A percentile compares a stretch with the other conserved stretches of the same genome.
Conservation (phyloP, 2,797 vertebrate species). For the Tenualosa ilisha region DNA sequence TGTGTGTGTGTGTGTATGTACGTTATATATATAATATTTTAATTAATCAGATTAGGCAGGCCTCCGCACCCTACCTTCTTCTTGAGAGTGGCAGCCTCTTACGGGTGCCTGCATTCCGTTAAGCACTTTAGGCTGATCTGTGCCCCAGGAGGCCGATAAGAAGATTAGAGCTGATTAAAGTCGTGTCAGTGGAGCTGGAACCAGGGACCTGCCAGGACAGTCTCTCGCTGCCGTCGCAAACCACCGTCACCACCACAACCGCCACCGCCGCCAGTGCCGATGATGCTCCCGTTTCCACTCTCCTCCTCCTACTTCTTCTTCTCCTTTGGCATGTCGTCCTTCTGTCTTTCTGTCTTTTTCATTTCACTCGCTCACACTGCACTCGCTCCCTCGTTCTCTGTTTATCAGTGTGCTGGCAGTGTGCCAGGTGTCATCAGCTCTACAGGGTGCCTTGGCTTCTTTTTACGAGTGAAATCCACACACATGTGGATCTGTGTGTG, state of each 20-base stretch:
- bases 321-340: slow-evolving; percentile 30
- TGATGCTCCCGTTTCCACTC: slow-evolving; percentile 57
- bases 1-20: slow-evolving; percentile 15
- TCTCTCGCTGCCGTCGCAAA: slow-evolving; percentile 30
- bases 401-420: slow-evolving; percentile 71
- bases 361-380: slow-evolving; percentile 55
- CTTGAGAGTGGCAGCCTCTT: slow-evolving; percentile 72
- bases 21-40: slow-evolving; percentile 61
- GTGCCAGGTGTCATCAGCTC: slow-evolving; percentile 71
- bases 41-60: slow-evolving; percentile 69
- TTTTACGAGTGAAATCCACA: slow-evolving; percentile 53
- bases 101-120: slow-evolving; percentile 69
- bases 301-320: neutral
- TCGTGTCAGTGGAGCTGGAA: slow-evolving; percentile 80
- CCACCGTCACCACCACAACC: neutral
- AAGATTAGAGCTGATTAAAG: slow-evolving; percentile 86
- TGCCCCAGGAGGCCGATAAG: slow-evolving; percentile 77
- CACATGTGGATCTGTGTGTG: slow-evolving; percentile 12
- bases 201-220: slow-evolving; percentile 74
- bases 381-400: slow-evolving; percentile 40
- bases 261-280: neutral
- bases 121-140: slow-evolving; percentile 75
- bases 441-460: slow-evolving; percentile 61
- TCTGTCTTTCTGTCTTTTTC: slow-evolving; percentile 30
- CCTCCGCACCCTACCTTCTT: slow-evolving; percentile 63